A percentile compares a stretch with the other conserved stretches of the same genome.
phyloP scores from a whole-genome alignment of 23 tunicate genomes.

The Oikopleura dioica region DNA sequence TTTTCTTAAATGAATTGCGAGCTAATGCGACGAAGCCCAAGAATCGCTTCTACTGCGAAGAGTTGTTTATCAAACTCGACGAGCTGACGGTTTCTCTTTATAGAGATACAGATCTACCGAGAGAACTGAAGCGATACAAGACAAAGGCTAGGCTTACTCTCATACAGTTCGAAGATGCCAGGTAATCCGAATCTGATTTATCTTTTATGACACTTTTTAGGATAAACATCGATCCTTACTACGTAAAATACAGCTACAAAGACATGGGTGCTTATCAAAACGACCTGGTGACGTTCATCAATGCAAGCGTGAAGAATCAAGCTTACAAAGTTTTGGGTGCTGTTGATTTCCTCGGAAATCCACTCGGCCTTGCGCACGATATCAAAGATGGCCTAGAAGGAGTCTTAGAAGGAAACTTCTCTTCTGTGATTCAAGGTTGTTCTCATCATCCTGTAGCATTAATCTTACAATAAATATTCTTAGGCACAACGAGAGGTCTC shows the following conservation, averaged over 20 bases:
- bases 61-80: not conserved
- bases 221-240: not conserved
- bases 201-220: too few relatives aligned
- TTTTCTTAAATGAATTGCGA: not conserved
- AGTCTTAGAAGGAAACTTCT: constrained; percentile 33
- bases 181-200: too few relatives aligned
- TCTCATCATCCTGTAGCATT: not conserved
- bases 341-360: constrained; percentile 92
- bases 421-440: constrained; percentile 23
- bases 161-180: constrained; percentile 4
- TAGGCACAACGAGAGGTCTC: not conserved
- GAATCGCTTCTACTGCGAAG: not conserved
- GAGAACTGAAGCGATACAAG: not conserved
- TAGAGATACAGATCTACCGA: not conserved
- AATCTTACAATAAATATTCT: not conserved
- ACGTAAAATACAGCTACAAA: not conserved
- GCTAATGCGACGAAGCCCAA: not conserved
- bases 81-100: not conserved
- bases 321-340: constrained; percentile 72
- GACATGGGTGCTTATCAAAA: not conserved
- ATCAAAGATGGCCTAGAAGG: constrained; percentile 63
- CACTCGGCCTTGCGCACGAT: constrained; percentile 65
- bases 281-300: constrained; percentile 2
- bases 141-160: not conserved
- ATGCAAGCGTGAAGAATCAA: constrained; percentile 40